These are phyloP conservation scores for Diadegma fenestrale DNA, from an alignment of 2,888 invertebrate genomes.

Conservation along the genomic window DNA sequence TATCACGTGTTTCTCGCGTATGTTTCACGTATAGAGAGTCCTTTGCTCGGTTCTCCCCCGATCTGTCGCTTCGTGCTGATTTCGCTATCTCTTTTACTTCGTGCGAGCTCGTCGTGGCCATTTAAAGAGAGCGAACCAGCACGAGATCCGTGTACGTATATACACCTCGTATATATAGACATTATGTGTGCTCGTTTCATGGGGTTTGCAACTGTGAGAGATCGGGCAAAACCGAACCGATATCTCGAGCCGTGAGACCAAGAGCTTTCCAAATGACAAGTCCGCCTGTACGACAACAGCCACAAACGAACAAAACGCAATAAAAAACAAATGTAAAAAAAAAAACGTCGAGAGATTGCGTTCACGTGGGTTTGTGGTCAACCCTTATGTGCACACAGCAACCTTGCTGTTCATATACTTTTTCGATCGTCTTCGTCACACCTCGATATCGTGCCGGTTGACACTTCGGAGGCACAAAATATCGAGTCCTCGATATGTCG, in stretches of 20 bases:
- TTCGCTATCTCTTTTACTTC: constrained; percentile 60
- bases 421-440: not conserved
- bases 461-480: not conserved
- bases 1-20: constrained; percentile 22
- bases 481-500: too few relatives aligned
- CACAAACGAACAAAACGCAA: constrained; percentile 2
- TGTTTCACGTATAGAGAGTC: constrained; percentile 10
- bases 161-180: not conserved
- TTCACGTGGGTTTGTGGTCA: constrained; percentile 50
- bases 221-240: constrained; percentile 49
- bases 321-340: not conserved
- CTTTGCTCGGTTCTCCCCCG: constrained; percentile 23
- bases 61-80: constrained; percentile 35
- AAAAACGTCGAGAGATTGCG: constrained; percentile 37
- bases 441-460: not conserved
- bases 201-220: constrained; percentile 46
- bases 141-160: constrained; percentile 49
- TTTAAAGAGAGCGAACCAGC: constrained; percentile 66
- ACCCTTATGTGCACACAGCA: constrained; percentile 9
- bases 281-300: constrained; percentile 26
- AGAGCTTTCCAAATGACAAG: constrained; percentile 59
- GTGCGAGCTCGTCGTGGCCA: constrained; percentile 65
- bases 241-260: constrained; percentile 50
- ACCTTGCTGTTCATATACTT: not conserved
- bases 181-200: constrained; percentile 33